Percentiles rank a stretch among this genome's conserved stretches.
These are phyloP conservation scores for Tinamus guttatus DNA, from an alignment of 2,113 vertebrate genomes.

Conservation along the genomic window DNA sequence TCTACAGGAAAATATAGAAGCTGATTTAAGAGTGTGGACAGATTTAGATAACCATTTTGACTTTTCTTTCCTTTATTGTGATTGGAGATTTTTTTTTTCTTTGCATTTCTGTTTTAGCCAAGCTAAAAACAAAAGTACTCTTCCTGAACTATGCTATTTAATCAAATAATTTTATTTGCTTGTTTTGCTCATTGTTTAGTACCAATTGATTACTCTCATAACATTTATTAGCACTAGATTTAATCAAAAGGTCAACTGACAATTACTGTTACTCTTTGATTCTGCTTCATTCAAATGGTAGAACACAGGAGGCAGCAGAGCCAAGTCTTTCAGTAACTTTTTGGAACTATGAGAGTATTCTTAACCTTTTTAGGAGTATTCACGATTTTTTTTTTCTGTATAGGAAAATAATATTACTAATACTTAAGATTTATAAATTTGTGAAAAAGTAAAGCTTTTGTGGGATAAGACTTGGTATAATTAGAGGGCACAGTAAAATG, in stretches of 20 bases:
- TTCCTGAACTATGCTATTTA: neutral
- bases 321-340: neutral
- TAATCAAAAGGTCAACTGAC: conserved; percentile 50
- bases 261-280: conserved; percentile 16
- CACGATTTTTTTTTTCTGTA: neutral
- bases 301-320: neutral
- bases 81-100: neutral
- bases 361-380: neutral
- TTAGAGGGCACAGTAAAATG: neutral
- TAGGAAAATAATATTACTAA: conserved; percentile 17
- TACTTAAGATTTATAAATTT: neutral
- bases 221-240: neutral
- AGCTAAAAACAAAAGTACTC: neutral
- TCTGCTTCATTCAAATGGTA: neutral
- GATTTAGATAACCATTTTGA: neutral
- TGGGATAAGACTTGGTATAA: neutral
- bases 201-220: conserved; percentile 19
- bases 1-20: neutral
- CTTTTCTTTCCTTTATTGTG: neutral
- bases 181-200: conserved; percentile 25
- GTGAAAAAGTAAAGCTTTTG: neutral
- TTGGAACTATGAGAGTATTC: neutral
- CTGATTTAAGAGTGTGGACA: neutral
- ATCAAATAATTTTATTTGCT: conserved; percentile 18
- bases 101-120: neutral